Evolutionary conservation across 1,140 invertebrate species (phyloP).

Genomic region (Mesaphorura yosii): DNA sequence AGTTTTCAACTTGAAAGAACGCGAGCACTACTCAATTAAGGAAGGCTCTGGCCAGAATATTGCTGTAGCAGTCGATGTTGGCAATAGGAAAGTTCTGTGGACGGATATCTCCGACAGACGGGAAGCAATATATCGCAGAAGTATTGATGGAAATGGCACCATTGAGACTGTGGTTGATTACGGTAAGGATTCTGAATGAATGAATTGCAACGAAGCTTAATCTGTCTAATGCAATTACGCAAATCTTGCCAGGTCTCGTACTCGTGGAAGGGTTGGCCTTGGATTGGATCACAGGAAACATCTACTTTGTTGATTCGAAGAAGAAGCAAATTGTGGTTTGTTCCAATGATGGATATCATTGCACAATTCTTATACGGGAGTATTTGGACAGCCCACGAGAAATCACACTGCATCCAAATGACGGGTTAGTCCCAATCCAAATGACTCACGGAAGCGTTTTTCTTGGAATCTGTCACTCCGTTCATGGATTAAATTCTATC

Average conservation of each 20-base stretch:
- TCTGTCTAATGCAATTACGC: not conserved
- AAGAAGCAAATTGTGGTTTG: conserved; percentile 63
- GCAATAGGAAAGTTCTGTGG: conserved; percentile 54
- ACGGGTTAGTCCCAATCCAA: conserved; percentile 27
- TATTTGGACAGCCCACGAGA: conserved; percentile 33
- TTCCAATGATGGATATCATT: conserved; percentile 46
- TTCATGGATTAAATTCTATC: conserved; percentile 38
- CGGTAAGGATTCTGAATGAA: conserved; percentile 33
- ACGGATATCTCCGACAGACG: conserved; percentile 51
- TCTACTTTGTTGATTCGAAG: conserved; percentile 66
- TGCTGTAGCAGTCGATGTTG: conserved; percentile 51
- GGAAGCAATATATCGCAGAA: conserved; percentile 51
- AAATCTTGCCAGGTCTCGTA: conserved; percentile 45
- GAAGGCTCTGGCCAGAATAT: conserved; percentile 42
- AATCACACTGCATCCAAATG: conserved; percentile 37
- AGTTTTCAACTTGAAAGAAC: not conserved
- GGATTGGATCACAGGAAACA: conserved; percentile 66
- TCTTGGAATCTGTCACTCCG: not conserved
- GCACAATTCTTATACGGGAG: conserved; percentile 43
- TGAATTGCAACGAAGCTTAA: not conserved
- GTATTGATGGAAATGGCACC: conserved; percentile 43
- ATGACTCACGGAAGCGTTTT: not conserved
- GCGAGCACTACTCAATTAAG: not conserved
- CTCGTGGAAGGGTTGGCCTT: conserved; percentile 61
- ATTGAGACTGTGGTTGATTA: conserved; percentile 42